Conservation (phyloP, 2,888 invertebrate species). For the Eudemis profundana region DNA sequence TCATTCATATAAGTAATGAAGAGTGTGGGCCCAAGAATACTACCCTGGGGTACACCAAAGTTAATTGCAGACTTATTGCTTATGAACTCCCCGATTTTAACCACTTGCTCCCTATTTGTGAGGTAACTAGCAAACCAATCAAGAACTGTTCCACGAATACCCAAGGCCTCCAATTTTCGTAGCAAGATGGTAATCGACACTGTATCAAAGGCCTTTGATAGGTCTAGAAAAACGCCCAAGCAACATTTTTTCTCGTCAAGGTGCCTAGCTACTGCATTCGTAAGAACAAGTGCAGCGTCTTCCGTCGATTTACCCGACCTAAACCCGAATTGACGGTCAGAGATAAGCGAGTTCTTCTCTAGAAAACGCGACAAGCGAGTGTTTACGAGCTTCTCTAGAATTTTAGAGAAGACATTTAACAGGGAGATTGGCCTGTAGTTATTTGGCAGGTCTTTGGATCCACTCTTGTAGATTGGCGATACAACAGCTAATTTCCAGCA, state of each 20-base stretch:
- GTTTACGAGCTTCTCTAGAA: not conserved
- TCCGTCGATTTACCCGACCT: constrained; percentile 24
- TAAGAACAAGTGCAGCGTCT: constrained; percentile 18
- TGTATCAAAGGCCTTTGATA: constrained; percentile 27
- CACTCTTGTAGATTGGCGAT: not conserved
- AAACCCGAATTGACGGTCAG: constrained; percentile 13
- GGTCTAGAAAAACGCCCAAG: constrained; percentile 40
- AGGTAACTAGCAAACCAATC: too few species aligned
- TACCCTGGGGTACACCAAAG: too few species aligned
- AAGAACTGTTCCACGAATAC: too few species aligned
- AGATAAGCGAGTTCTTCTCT: not conserved
- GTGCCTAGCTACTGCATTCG: not conserved
- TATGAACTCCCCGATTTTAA: too few species aligned
- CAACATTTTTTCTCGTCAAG: constrained; percentile 21
- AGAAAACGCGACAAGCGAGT: not conserved
- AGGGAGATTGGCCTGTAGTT: not conserved
- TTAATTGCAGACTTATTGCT: too few species aligned
- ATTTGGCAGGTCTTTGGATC: not conserved
- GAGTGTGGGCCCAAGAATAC: too few species aligned
- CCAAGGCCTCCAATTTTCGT: too few species aligned
- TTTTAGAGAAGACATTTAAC: not conserved
- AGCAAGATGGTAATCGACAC: too few species aligned
- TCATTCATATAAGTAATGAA: not conserved
- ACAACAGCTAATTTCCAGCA: not conserved
- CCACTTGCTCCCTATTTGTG: too few species aligned